Base-by-base conservation (phyloP, 2,113 vertebrate genomes). In the Brevimyrus niger region DNA sequence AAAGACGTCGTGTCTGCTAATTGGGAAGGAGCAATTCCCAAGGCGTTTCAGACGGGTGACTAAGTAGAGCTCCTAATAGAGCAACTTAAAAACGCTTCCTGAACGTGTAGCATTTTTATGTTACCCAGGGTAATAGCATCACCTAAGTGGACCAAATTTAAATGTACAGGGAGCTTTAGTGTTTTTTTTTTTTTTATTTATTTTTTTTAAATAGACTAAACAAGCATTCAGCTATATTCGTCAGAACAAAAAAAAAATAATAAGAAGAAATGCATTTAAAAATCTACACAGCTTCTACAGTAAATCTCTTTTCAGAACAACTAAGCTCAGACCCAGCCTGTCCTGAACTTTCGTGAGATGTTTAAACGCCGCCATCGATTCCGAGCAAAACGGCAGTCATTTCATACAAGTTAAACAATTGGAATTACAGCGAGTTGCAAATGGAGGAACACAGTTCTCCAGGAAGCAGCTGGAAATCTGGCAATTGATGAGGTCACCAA, bases 391-490 rank as follows among this genome's bases (percentile, higher is more conserved):
- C 47, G 1, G 31, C 46, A 87, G 48, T 19, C 1, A 0, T 19
- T 55, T 27, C 27, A 38, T 15, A 38, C 31, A 21, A 51, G n/a
- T 21, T 11, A 55, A 53, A 27, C 9, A 27, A 35, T 8, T 7
- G 55, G 35, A 80, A 80, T 80, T 80, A 42, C 35, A 69, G 27
- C 23, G 5, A 58, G 19, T 47, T 10, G 27, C 31, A 38, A 89
- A 31, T 31, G 73, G 35, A 58, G 47, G 31, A 23, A n/a, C 48
- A 42, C 23, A 17, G 65, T 27, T 35, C 31, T 35, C 65, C 88
- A 89, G 88, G 69, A 82, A 53, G 73, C 88, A 89, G 69, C 48
- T 47, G 88, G 48, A 38, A 83, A 83, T 55, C 65, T 83, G 76
- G 47, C 50, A 44, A 55, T 27, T 89, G 31, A 53, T 55, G 88